These are phyloP conservation scores for Arremon brunneinucha DNA, from an alignment of 2,797 vertebrate species.

Conservation along the genomic window DNA sequence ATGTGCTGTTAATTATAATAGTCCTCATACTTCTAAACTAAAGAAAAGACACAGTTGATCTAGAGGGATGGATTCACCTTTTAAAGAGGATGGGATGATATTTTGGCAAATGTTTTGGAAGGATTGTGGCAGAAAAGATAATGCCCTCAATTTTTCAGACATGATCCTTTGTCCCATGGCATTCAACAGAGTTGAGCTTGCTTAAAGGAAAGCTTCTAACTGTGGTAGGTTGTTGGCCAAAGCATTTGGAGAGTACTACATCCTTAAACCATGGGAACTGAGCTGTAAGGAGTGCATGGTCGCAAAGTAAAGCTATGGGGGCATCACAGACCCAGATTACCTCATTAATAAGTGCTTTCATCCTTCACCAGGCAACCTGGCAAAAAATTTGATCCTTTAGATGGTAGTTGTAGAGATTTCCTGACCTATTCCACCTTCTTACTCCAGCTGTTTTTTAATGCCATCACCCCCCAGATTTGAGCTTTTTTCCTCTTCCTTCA, in stretches of 20 bases:
- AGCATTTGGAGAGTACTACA: not conserved
- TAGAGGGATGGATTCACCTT: not conserved
- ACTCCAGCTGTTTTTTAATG: not conserved
- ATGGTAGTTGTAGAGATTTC: not conserved
- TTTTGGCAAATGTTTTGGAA: not conserved
- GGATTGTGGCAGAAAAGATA: not conserved
- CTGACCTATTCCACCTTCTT: not conserved
- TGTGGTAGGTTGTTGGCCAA: not conserved
- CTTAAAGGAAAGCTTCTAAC: not conserved
- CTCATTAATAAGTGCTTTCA: not conserved
- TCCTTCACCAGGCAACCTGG: not conserved
- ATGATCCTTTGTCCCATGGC: not conserved
- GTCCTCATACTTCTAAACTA: not conserved
- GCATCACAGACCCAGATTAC: not conserved
- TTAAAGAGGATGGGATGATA: not conserved
- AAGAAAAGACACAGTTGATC: not conserved
- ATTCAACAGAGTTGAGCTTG: not conserved
- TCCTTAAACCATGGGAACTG: not conserved
- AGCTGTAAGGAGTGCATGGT: not conserved
- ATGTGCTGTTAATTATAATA: not conserved
- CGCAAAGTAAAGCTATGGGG: not conserved
- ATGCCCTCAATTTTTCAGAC: not conserved
- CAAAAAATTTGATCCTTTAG: not conserved
- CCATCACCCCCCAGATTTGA: not conserved
- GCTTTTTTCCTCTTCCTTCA: not conserved